phyloP scores from a whole-genome alignment of 2,797 vertebrate genomes.

The Bufotes viridis region DNA sequence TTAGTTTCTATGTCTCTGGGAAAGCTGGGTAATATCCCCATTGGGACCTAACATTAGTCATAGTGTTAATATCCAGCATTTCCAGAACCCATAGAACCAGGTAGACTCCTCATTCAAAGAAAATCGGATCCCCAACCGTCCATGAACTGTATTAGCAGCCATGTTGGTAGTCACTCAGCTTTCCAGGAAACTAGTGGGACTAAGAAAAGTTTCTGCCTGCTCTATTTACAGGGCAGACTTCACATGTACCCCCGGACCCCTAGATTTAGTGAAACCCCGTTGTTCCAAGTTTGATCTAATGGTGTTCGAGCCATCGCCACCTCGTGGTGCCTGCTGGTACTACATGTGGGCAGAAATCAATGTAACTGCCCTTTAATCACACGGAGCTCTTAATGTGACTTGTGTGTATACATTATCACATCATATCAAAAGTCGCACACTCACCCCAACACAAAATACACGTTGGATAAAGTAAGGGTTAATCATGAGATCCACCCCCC shows the following conservation, averaged over 20 bases:
- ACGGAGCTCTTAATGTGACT: background rate
- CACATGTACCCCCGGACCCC: background rate
- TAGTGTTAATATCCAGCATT: too few relatives aligned
- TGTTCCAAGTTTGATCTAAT: background rate
- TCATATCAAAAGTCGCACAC: background rate
- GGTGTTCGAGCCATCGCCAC: background rate
- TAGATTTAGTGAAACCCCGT: background rate
- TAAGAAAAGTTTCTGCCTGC: background rate
- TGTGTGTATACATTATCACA: conserved; percentile 1
- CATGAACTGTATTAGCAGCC: background rate
- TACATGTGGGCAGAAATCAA: background rate
- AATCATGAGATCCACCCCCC: background rate
- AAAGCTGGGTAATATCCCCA: too few relatives aligned
- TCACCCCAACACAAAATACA: background rate
- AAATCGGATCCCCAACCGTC: too few relatives aligned
- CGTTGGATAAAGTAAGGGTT: background rate
- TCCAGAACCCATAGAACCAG: too few relatives aligned
- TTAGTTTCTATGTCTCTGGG: too few relatives aligned
- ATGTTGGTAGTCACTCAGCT: too few relatives aligned
- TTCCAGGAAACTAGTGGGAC: too few relatives aligned
- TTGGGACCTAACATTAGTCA: too few relatives aligned
- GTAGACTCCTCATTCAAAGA: too few relatives aligned
- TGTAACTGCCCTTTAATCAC: background rate
- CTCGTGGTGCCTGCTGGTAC: background rate
- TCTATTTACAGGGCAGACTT: background rate